Evolutionary conservation across 1,140 invertebrate species (phyloP).

Genomic region (Charaxes varanes): DNA sequence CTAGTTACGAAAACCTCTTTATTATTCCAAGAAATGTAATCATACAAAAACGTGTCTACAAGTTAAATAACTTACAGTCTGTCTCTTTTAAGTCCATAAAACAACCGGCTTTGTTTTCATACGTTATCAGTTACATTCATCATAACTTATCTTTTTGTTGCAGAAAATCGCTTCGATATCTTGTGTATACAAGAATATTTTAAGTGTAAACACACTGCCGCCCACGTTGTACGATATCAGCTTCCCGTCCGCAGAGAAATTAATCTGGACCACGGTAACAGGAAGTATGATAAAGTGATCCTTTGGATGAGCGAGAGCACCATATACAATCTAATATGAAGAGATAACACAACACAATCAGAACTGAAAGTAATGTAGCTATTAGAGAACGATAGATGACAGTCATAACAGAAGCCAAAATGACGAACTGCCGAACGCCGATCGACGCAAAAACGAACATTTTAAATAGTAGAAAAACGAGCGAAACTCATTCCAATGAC

Average conservation of each 20-base stretch:
- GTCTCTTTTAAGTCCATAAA: constrained; percentile 2
- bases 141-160: constrained; percentile 52
- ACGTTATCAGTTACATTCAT: constrained; percentile 31
- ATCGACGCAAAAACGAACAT: constrained; percentile 20
- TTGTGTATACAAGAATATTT: constrained; percentile 66
- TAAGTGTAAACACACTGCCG: constrained; percentile 57
- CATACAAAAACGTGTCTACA: too few relatives aligned
- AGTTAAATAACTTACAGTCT: constrained; percentile 1
- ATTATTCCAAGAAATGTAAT: too few relatives aligned
- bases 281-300: constrained; percentile 57
- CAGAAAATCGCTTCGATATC: constrained; percentile 65
- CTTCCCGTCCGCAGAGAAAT: constrained; percentile 59
- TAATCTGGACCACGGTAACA: constrained; percentile 61
- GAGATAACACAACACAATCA: constrained; percentile 34
- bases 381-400: constrained; percentile 4
- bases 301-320: constrained; percentile 26
- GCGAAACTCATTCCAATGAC: constrained; percentile 48
- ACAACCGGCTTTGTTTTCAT: constrained; percentile 12
- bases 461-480: constrained; percentile 29
- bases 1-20: too few relatives aligned
- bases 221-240: constrained; percentile 55
- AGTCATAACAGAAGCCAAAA: constrained; percentile 6
- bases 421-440: constrained; percentile 17
- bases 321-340: constrained; percentile 27
- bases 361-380: constrained; percentile 7